Base-by-base conservation (phyloP, 2,888 invertebrate species). In the Synergus umbraculus region DNA sequence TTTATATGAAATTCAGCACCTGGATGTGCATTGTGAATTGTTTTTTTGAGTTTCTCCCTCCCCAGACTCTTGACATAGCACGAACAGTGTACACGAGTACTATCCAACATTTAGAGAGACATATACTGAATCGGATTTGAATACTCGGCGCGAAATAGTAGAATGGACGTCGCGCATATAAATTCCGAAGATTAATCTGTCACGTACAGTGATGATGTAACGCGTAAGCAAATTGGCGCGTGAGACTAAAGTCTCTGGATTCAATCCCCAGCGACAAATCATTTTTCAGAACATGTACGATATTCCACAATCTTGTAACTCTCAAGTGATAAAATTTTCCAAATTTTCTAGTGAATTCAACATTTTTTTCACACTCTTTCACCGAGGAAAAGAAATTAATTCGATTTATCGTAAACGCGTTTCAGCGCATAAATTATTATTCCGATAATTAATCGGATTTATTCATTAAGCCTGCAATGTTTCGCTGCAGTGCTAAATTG, bases 161-260 rank as follows among this genome's bases (percentile, higher is more conserved):
- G 73, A 73, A 73, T 73, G 73, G 73, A 73, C 73, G 73, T 73
- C 73, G 73, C 54, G 73, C 73, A 54, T 73, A 73, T 73, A 73
- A 73, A 73, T 73, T 73, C 54, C 73, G 73, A 73, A 73, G 73
- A 73, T 73, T 73, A 73, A 73, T 73, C 54, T 73, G 73, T 73
- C 73, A 73, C 73, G 73, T 73, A 73, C 73, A 73, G 73, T 29
- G 49, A 73, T 73, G 73, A 73, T 73, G 54, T 54, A 73, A 73
- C 73, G 54, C 54, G 54, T 73, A 73, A 73, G 73, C 73, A 73
- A 73, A 73, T 73, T 73, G 54, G 54, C 73, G 49, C 54, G 54
- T 69, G 69, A 73, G 46, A 54, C 73, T 73, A 49, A 73, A 73
- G 49, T 49, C 69, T 22, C 46, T 49, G 29, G 41, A 54, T 73